Percentiles rank a stretch among this genome's conserved stretches.
Evolutionary conservation across 2,797 vertebrate genomes (phyloP).

Genomic region (Thalassophryne amazonica): DNA sequence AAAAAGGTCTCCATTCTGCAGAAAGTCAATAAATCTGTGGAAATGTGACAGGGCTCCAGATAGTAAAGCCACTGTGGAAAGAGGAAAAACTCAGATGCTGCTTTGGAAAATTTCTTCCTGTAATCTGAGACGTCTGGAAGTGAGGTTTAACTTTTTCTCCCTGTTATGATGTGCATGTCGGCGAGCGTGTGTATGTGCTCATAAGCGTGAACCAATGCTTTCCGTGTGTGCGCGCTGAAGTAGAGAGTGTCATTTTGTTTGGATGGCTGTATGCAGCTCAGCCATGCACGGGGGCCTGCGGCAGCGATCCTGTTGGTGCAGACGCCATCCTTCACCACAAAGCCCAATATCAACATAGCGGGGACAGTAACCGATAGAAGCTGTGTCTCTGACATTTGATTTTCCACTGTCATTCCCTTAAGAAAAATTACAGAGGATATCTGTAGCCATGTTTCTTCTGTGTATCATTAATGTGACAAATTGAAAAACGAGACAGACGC

Average conservation of each 20-base stretch:
- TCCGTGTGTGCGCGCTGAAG: constrained; percentile 58
- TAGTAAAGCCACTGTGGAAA: constrained; percentile 19
- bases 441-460: constrained; percentile 14
- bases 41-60: constrained; percentile 41
- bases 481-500: constrained; percentile 17
- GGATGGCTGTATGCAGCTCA: constrained; percentile 60
- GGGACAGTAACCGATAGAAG: constrained; percentile 35
- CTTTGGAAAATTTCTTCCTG: constrained; percentile 68
- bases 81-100: constrained; percentile 51
- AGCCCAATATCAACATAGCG: constrained; percentile 43
- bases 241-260: constrained; percentile 51
- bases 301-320: constrained; percentile 25
- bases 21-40: constrained; percentile 23
- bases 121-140: constrained; percentile 72
- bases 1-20: constrained; percentile 16
- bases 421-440: constrained; percentile 29
- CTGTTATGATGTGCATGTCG: constrained; percentile 29
- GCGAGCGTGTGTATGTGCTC: constrained; percentile 3
- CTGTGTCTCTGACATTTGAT: constrained; percentile 39
- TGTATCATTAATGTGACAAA: constrained; percentile 27
- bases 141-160: constrained; percentile 54
- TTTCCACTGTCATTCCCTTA: constrained; percentile 31
- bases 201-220: constrained; percentile 49
- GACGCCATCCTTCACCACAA: constrained; percentile 38
- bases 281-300: constrained; percentile 17